These are phyloP conservation scores for Perca flavescens DNA, from an alignment of 2,113 vertebrate species.

Conservation along the genomic window DNA sequence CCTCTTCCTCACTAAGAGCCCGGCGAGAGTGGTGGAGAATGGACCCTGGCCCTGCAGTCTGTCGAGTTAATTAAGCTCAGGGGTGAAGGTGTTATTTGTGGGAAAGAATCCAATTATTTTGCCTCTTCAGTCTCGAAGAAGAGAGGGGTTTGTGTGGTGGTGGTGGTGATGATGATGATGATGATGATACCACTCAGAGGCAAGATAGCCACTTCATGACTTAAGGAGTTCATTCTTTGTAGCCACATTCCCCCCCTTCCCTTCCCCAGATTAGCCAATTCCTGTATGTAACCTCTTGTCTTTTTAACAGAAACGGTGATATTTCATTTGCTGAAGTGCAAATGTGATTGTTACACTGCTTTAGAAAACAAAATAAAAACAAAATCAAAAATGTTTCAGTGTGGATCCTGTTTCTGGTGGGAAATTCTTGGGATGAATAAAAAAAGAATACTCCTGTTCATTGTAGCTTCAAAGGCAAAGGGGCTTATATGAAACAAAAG, in stretches of 20 bases:
- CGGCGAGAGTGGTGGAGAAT: constrained; percentile 66
- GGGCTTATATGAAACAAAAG: constrained; percentile 78
- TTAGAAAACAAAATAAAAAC: constrained; percentile 13
- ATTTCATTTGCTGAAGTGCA: constrained; percentile 64
- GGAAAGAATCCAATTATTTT: constrained; percentile 91
- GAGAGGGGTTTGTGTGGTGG: constrained; percentile 73
- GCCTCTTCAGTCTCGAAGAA: constrained; percentile 74
- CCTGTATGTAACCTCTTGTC: constrained; percentile 47
- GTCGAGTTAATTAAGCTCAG: constrained; percentile 89
- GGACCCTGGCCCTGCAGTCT: constrained; percentile 75
- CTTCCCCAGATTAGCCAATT: constrained; percentile 68
- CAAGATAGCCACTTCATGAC: constrained; percentile 84
- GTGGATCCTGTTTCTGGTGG: constrained; percentile 55
- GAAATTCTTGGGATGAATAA: constrained; percentile 60
- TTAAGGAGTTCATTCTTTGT: constrained; percentile 79
- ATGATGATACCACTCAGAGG: constrained; percentile 79
- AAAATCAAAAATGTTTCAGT: constrained; percentile 3
- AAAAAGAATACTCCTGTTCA: constrained; percentile 44
- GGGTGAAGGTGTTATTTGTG: constrained; percentile 89
- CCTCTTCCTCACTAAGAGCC: constrained; percentile 72
- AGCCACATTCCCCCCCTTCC: constrained; percentile 22
- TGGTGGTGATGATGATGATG: constrained; percentile 76
- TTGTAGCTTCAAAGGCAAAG: constrained; percentile 77
- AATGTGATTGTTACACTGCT: constrained; percentile 45
- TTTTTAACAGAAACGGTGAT: constrained; percentile 66